Evolutionary conservation across 1,140 invertebrate species (phyloP).

Genomic region (Lineus longissimus): DNA sequence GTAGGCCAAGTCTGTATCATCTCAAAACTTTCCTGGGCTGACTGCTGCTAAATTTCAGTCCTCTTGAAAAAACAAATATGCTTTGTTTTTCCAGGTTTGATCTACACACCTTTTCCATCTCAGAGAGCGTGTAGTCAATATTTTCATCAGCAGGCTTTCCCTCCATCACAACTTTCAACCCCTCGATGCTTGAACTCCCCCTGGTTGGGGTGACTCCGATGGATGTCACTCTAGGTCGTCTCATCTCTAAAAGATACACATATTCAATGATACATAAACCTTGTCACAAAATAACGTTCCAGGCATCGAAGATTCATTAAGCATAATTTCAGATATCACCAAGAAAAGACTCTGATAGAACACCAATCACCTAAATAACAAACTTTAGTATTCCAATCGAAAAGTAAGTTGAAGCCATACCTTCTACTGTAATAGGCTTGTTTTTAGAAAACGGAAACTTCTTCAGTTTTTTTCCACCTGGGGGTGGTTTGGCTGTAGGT

Average conservation of each 20-base stretch:
- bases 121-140: slow-evolving; percentile 15
- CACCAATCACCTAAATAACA: no score
- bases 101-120: slow-evolving; percentile 22
- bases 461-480: slow-evolving; percentile 22
- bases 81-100: neutral
- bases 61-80: no score
- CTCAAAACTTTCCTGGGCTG: no score
- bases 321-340: no score
- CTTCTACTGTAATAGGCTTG: slow-evolving; percentile 29
- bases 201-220: slow-evolving; percentile 33
- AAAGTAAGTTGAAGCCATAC: no score
- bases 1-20: no score
- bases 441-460: slow-evolving; percentile 32
- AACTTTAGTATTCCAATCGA: no score
- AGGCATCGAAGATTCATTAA: no score
- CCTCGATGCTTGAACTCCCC: slow-evolving; percentile 26
- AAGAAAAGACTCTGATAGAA: no score
- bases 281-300: no score
- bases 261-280: no score
- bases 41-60: no score
- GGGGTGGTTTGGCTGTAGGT: slow-evolving; percentile 1
- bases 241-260: slow-evolving; percentile 38
- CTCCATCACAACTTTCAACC: slow-evolving; percentile 32
- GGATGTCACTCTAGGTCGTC: slow-evolving; percentile 28
- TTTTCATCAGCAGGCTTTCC: slow-evolving; percentile 21